These are phyloP conservation scores for Peromyscus aztecus DNA, from an alignment of 2,797 vertebrate species.

Conservation along the genomic window DNA sequence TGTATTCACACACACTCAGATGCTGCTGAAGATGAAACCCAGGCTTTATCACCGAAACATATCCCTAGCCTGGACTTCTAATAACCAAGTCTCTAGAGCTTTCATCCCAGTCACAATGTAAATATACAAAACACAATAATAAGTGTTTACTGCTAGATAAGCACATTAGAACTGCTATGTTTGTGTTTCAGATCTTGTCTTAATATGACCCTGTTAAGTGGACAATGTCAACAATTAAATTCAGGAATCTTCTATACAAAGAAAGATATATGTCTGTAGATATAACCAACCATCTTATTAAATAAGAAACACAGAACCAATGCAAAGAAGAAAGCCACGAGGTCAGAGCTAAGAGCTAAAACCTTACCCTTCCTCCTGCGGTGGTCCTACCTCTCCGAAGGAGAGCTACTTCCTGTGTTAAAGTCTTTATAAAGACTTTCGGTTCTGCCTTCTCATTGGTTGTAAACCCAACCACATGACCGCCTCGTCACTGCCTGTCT, in stretches of 20 bases:
- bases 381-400: too few species aligned
- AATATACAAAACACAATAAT: not conserved
- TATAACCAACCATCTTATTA: too few species aligned
- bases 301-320: too few species aligned
- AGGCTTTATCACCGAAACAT: not conserved
- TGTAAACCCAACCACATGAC: too few species aligned
- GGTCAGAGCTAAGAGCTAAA: too few species aligned
- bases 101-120: not conserved
- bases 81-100: not conserved
- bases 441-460: too few species aligned
- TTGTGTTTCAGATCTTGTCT: constrained; percentile 5
- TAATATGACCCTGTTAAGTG: not conserved
- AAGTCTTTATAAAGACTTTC: too few species aligned
- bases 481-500: too few species aligned
- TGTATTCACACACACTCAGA: not conserved
- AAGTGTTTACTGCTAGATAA: not conserved
- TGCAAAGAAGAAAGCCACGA: too few species aligned
- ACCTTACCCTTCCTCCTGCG: too few species aligned
- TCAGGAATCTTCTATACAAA: not conserved
- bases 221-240: not conserved
- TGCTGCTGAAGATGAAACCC: not conserved
- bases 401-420: too few species aligned
- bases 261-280: too few species aligned
- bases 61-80: not conserved
- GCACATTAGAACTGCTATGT: not conserved